Base-by-base conservation (phyloP, 2,113 vertebrate genomes). In the Hucho hucho region DNA sequence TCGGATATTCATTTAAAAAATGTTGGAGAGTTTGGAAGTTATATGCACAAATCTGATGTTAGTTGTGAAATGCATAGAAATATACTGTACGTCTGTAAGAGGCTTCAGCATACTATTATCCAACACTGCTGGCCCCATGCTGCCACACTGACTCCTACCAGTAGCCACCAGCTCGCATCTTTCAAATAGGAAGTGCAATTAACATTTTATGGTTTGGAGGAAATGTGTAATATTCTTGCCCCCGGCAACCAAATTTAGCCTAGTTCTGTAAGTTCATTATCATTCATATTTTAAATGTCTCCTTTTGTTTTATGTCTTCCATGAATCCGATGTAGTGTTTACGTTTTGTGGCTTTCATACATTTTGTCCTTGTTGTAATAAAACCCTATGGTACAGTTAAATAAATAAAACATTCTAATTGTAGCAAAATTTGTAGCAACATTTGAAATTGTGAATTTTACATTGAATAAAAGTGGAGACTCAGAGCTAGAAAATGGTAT, bases 201-300 rank as follows among this genome's bases (percentile, higher is more conserved):
- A 65, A 64, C 4, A 86, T 86, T 70, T 90, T 93, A 93, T 94
- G 91, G 6, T 25, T 72, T 53, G 16, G 32, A 58, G 18, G 47
- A 61, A 4, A 72, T 18, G 22, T 32, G 24, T 29, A 59, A 37
- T 32, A 29, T 72, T 16, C 26, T 59, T 29, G 26, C 26, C 26
- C 6, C 4, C 9, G 16, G 25, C 25, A 59, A 11, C 47, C 12
- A 53, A n/a, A 29, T 58, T 20, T n/a, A 26, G 7, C 37, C 37
- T 37, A 37, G 37, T 37, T 37, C 7, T 37, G 47, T 32, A n/a
- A 18, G 9, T 72, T 18, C 70, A 72, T 70, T 70, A 28, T 25
- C 53, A n/a, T 32, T 24, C 6, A 20, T 37, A 9, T 37, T 37
- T 72, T 14, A 63, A n/a, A 22, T n/a, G 18, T n/a, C 22, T n/a